Evolutionary conservation across 2,888 invertebrate genomes (phyloP).

Genomic region (Thera obeliscata): DNA sequence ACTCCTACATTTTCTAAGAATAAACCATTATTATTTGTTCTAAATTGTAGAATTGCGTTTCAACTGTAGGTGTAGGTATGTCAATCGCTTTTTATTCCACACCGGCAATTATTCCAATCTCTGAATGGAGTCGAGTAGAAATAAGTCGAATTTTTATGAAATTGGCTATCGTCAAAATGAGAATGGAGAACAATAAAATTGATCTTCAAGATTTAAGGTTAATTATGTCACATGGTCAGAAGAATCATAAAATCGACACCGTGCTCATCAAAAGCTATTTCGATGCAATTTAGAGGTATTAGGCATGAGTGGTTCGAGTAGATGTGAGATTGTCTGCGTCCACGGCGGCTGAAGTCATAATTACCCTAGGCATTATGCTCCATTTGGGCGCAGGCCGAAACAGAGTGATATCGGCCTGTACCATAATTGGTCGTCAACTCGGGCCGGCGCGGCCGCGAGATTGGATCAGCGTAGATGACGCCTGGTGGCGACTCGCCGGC

Average conservation of each 20-base stretch:
- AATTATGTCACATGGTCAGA: conserved; percentile 45
- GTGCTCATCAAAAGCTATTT: conserved; percentile 55
- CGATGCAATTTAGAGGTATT: conserved; percentile 67
- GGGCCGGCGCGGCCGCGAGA: conserved; percentile 60
- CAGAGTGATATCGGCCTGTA: conserved; percentile 74
- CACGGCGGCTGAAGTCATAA: conserved; percentile 74
- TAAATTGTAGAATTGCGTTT: conserved; percentile 53
- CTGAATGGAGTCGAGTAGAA: conserved; percentile 8
- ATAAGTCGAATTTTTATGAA: conserved; percentile 20
- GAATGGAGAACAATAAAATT: conserved; percentile 42
- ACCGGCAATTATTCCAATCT: conserved; percentile 27
- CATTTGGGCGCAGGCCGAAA: conserved; percentile 78
- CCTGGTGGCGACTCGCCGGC: conserved; percentile 71
- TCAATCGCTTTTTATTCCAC: conserved; percentile 31
- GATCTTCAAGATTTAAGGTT: conserved; percentile 36
- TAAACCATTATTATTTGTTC: conserved; percentile 57
- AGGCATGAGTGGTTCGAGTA: conserved; percentile 57
- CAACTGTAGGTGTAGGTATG: conserved; percentile 37
- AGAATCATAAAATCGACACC: conserved; percentile 57
- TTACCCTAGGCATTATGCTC: conserved; percentile 82
- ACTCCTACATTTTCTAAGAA: conserved; percentile 51
- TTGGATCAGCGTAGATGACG: conserved; percentile 78
- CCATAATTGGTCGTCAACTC: conserved; percentile 81
- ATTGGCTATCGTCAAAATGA: conserved; percentile 23
- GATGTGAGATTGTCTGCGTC: conserved; percentile 55